A percentile compares a stretch with the other conserved stretches of the same genome.
These are phyloP conservation scores for Polyergus mexicanus DNA, from an alignment of 1,140 invertebrate genomes.

Conservation along the genomic window DNA sequence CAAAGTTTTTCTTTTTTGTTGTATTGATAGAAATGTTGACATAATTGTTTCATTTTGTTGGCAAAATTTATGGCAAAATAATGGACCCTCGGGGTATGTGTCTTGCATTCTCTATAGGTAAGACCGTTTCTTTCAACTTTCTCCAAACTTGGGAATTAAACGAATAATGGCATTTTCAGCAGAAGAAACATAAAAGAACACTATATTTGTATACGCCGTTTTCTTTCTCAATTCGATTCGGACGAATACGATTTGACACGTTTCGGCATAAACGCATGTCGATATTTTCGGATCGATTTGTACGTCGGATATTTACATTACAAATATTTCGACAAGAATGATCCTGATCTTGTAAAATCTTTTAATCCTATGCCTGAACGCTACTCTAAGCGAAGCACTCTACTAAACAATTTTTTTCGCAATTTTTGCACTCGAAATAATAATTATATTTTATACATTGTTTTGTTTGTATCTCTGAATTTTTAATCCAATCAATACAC, in stretches of 20 bases:
- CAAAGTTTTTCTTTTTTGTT: conserved; percentile 62
- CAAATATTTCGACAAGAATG: conserved; percentile 9
- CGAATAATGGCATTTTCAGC: conserved; percentile 48
- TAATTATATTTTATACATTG: background rate
- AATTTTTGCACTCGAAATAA: background rate
- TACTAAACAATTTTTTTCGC: background rate
- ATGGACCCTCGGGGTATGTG: conserved; percentile 73
- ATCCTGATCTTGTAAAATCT: background rate
- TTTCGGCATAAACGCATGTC: background rate
- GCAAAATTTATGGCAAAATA: conserved; percentile 81
- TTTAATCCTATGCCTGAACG: background rate
- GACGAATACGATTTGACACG: background rate
- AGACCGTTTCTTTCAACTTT: conserved; percentile 65
- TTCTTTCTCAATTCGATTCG: conserved; percentile 15
- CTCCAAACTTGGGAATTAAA: conserved; percentile 74
- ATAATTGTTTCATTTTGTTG: conserved; percentile 57
- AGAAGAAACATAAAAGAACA: background rate
- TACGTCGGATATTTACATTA: background rate
- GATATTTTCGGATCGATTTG: conserved; percentile 38
- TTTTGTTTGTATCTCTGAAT: background rate
- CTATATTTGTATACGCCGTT: too few species aligned
- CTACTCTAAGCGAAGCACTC: background rate
- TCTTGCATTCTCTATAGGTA: conserved; percentile 63
- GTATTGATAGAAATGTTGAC: conserved; percentile 52
- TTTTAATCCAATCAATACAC: background rate